Conservation (phyloP, 2,797 vertebrate genomes). For the Bovichtus variegatus region DNA sequence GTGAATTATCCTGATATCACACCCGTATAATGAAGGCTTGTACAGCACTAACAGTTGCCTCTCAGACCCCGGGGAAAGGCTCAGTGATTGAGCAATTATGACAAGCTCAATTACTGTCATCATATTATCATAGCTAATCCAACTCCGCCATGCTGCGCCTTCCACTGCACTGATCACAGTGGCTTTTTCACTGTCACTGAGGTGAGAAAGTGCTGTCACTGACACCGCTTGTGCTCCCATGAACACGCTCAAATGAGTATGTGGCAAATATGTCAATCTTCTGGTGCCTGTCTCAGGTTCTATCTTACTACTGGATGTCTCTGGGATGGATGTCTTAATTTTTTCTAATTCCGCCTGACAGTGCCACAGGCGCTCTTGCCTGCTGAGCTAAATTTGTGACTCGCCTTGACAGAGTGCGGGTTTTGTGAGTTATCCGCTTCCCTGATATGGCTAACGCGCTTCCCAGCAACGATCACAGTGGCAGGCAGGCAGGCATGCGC, state of each 20-base stretch:
- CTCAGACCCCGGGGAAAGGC: constrained; percentile 79
- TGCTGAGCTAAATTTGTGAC: constrained; percentile 77
- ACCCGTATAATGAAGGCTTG: constrained; percentile 80
- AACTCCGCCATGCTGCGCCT: constrained; percentile 74
- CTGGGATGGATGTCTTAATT: constrained; percentile 85
- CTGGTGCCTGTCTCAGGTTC: constrained; percentile 67
- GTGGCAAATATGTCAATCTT: constrained; percentile 81
- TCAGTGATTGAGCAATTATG: constrained; percentile 86
- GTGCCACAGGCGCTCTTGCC: constrained; percentile 77
- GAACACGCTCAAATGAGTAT: constrained; percentile 80
- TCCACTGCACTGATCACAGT: constrained; percentile 76
- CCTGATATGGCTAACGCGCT: constrained; percentile 68
- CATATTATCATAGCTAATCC: constrained; percentile 87
- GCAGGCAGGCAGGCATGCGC: constrained; percentile 44
- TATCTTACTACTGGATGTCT: constrained; percentile 70
- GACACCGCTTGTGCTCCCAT: constrained; percentile 69
- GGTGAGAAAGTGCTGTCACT: constrained; percentile 81
- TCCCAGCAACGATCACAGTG: constrained; percentile 52
- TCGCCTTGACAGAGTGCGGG: constrained; percentile 76
- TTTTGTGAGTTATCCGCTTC: constrained; percentile 71
- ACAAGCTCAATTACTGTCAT: constrained; percentile 88
- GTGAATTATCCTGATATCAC: constrained; percentile 77
- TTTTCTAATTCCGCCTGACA: constrained; percentile 86
- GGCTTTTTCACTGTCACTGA: constrained; percentile 79
- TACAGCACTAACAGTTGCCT: constrained; percentile 75